Evolutionary conservation across 2,888 invertebrate genomes (phyloP).

Genomic region (Hirtodrosophila histrioides): DNA sequence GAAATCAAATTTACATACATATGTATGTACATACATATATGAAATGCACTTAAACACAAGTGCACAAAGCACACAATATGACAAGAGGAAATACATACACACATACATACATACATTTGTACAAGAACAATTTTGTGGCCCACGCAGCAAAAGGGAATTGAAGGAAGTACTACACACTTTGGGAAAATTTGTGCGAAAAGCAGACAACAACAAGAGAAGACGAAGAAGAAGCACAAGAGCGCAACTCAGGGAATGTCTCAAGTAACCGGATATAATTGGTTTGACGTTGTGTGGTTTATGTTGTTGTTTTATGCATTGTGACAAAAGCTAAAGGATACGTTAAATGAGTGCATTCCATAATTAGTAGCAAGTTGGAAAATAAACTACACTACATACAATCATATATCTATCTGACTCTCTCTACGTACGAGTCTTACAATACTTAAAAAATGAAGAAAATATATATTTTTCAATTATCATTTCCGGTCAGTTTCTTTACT

Average conservation of each 20-base stretch:
- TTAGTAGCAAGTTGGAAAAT: slow-evolving; percentile 63
- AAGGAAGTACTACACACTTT: slow-evolving; percentile 21
- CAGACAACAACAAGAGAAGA: slow-evolving; percentile 12
- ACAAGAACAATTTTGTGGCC: slow-evolving; percentile 24
- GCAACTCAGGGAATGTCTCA: slow-evolving; percentile 40
- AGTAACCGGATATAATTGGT: slow-evolving; percentile 78
- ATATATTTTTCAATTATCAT: slow-evolving; percentile 76
- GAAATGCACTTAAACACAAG: slow-evolving; percentile 20
- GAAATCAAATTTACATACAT: slow-evolving; percentile 26
- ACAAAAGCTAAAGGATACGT: slow-evolving; percentile 68
- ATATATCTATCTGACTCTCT: no score
- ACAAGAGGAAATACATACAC: slow-evolving; percentile 8
- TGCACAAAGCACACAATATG: slow-evolving; percentile 7
- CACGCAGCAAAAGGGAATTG: slow-evolving; percentile 33
- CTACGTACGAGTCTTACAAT: slow-evolving; percentile 22
- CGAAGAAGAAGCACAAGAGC: slow-evolving; percentile 10
- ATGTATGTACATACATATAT: slow-evolving; percentile 1
- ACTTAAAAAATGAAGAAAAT: slow-evolving; percentile 53
- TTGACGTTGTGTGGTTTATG: slow-evolving; percentile 38
- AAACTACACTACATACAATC: slow-evolving; percentile 18
- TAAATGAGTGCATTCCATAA: slow-evolving; percentile 75
- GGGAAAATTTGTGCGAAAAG: slow-evolving; percentile 36
- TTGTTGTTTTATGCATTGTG: slow-evolving; percentile 31
- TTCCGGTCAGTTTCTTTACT: slow-evolving; percentile 61
- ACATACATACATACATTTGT: no score